These are phyloP conservation scores for Trachymyrmex cornetzi DNA, from an alignment of 1,140 invertebrate species.

Conservation along the genomic window DNA sequence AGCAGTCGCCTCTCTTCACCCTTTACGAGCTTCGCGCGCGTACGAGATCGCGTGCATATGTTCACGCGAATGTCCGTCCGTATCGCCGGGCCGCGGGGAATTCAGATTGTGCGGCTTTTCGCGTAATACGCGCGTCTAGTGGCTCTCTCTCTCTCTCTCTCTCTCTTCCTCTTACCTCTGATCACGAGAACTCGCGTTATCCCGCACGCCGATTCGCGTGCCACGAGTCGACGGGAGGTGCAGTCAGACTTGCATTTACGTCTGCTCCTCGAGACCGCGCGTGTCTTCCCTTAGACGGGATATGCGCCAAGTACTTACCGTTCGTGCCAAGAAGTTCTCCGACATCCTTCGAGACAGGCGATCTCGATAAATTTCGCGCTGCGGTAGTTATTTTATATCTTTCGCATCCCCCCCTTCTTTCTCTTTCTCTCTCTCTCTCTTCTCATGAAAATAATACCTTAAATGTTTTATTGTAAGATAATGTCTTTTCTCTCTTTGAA, in stretches of 20 bases:
- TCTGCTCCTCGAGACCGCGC: slow-evolving; percentile 24
- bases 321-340: slow-evolving; percentile 50
- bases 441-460: not conserved
- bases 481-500: not conserved
- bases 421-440: no score
- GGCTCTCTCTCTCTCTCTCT: not conserved
- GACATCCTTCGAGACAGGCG: slow-evolving; percentile 20
- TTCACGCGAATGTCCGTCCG: not conserved
- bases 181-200: slow-evolving; percentile 69
- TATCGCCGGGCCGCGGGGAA: slow-evolving; percentile 46
- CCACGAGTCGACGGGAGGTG: slow-evolving; percentile 29
- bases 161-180: not conserved
- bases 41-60: slow-evolving; percentile 27
- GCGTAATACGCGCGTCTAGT: slow-evolving; percentile 51
- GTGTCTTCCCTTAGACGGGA: slow-evolving; percentile 41
- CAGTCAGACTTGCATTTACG: slow-evolving; percentile 32
- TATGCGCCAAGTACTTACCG: slow-evolving; percentile 37
- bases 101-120: slow-evolving; percentile 54
- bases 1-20: slow-evolving; percentile 24
- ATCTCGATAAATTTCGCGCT: slow-evolving; percentile 33
- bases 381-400: slow-evolving; percentile 3
- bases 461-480: not conserved
- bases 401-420: no score
- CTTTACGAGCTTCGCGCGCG: slow-evolving; percentile 15
- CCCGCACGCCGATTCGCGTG: slow-evolving; percentile 61